Percentiles rank a stretch among this genome's conserved stretches.
phyloP scores from a whole-genome alignment of 2,113 vertebrate species.

The Notothenia rossii region DNA sequence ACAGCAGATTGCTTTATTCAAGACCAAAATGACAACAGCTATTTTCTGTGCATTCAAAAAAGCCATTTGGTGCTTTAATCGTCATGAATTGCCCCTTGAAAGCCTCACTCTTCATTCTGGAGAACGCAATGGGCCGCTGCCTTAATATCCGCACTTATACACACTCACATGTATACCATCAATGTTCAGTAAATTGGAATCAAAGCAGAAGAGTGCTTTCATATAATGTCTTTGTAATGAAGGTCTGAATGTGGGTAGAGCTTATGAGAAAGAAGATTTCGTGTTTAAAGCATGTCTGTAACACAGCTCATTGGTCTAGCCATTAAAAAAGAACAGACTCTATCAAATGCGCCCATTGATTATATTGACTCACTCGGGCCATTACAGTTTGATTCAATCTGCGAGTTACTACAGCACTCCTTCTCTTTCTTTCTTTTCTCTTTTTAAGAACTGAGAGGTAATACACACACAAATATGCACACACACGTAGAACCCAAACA shows the following conservation, averaged over 20 bases:
- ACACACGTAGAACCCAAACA: constrained; percentile 3
- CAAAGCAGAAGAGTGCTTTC: constrained; percentile 3
- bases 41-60: constrained; percentile 42
- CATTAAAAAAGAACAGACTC: constrained; percentile 54
- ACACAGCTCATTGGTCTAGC: constrained; percentile 58
- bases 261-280: constrained; percentile 16
- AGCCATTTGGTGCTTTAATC: constrained; percentile 35
- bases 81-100: constrained; percentile 39
- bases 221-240: background rate
- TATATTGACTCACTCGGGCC: constrained; percentile 58
- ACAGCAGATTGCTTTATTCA: constrained; percentile 20
- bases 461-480: constrained; percentile 3
- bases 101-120: constrained; percentile 34
- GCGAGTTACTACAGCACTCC: constrained; percentile 3
- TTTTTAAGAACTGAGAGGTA: background rate
- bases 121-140: constrained; percentile 17
- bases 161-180: background rate
- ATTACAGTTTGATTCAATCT: constrained; percentile 41
- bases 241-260: constrained; percentile 9
- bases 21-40: constrained; percentile 20
- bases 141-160: constrained; percentile 18
- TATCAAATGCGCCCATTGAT: constrained; percentile 55
- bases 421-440: constrained; percentile 10
- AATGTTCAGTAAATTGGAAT: constrained; percentile 24
- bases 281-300: constrained; percentile 56